Conservation (phyloP, 2,888 invertebrate genomes). For the Gasteruption jaculator region DNA sequence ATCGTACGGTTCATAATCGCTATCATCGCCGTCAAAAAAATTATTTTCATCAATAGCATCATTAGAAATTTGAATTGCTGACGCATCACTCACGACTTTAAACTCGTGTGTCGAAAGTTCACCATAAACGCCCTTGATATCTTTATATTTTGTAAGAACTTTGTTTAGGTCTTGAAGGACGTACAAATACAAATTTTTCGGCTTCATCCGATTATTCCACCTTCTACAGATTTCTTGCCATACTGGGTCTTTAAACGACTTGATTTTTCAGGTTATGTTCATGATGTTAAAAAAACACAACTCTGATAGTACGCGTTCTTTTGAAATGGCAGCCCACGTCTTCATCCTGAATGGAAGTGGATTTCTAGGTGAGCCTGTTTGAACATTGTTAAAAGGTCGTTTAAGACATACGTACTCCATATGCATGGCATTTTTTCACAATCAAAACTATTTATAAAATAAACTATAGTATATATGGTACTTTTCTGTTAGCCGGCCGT, state of each 20-base stretch:
- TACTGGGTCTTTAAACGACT: constrained; percentile 9
- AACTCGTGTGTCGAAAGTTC: constrained; percentile 3
- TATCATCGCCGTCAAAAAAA: not conserved
- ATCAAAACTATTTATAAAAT: too few relatives aligned
- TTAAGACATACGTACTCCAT: too few relatives aligned
- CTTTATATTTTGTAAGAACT: constrained; percentile 11
- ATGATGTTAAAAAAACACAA: too few relatives aligned
- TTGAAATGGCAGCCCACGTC: too few relatives aligned
- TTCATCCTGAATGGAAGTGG: too few relatives aligned
- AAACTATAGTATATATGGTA: too few relatives aligned
- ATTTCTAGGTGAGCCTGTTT: too few relatives aligned
- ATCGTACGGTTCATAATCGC: constrained; percentile 6
- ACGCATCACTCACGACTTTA: constrained; percentile 9
- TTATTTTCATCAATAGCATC: constrained; percentile 8
- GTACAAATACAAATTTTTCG: constrained; percentile 14
- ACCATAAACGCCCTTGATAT: constrained; percentile 4
- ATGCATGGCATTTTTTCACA: too few relatives aligned
- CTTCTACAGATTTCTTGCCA: constrained; percentile 14
- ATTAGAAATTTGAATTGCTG: constrained; percentile 7
- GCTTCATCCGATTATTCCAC: constrained; percentile 13
- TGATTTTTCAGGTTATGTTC: constrained; percentile 11
- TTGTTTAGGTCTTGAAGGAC: constrained; percentile 12
- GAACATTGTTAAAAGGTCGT: too few relatives aligned
- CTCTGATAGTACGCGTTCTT: too few relatives aligned
- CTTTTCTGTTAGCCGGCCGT: too few relatives aligned